Conservation (phyloP, 1,140 invertebrate species). For the Muscidifurax raptorellus region DNA sequence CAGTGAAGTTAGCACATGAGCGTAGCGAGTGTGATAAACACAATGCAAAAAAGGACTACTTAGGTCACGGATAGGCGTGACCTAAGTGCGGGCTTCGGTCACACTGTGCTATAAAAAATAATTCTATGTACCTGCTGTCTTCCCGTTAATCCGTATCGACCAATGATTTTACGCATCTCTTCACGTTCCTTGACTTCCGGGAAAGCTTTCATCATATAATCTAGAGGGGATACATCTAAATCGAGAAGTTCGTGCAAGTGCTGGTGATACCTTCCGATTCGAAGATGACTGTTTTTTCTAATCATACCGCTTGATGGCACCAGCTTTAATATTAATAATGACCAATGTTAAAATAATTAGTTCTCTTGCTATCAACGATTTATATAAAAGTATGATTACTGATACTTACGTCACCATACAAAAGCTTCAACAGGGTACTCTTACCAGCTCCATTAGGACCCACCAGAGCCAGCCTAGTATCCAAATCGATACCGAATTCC, state of each 20-base stretch:
- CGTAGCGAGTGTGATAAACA: too few relatives aligned
- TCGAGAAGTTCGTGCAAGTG: slow-evolving; percentile 98
- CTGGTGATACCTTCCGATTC: slow-evolving; percentile 98
- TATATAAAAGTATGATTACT: neutral
- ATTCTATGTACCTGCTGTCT: slow-evolving; percentile 88
- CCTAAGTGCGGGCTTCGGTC: too few relatives aligned
- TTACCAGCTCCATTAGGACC: slow-evolving; percentile 99
- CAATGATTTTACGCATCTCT: slow-evolving; percentile 99
- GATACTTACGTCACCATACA: slow-evolving; percentile 91
- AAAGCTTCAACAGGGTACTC: slow-evolving; percentile 95
- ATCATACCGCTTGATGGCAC: slow-evolving; percentile 97
- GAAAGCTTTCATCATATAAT: slow-evolving; percentile 99
- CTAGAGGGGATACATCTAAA: slow-evolving; percentile 94
- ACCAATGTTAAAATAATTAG: neutral
- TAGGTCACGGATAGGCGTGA: too few relatives aligned
- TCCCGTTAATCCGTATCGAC: slow-evolving; percentile 96
- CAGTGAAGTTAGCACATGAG: too few relatives aligned
- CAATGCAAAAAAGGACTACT: too few relatives aligned
- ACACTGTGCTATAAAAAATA: too few relatives aligned
- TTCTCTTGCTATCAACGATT: neutral
- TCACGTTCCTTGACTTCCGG: slow-evolving; percentile 98
- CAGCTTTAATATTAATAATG: slow-evolving; percentile 78
- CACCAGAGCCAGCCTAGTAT: slow-evolving; percentile 97
- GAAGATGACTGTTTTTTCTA: slow-evolving; percentile 96
- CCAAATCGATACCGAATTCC: slow-evolving; percentile 99